Evolutionary conservation across 53 echinoderm and acorn worm species (phyloP).

Genomic region (Crossaster papposus): DNA sequence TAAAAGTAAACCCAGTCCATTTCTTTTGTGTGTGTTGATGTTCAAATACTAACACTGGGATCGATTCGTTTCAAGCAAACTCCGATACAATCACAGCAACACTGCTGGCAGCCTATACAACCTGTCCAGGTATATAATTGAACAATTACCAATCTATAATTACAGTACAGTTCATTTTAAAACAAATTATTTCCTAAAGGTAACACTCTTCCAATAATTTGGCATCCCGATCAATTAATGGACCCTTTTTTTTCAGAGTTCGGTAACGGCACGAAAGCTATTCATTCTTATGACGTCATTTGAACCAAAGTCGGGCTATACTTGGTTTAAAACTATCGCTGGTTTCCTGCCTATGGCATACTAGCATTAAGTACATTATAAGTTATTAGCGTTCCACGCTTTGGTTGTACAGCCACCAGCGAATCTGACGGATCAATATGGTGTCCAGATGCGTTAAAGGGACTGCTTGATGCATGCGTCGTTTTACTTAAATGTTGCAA

Average conservation of each 20-base stretch:
- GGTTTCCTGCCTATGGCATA: conserved; percentile 6
- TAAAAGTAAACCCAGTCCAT: too few species aligned
- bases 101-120: too few species aligned
- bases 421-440: conserved; percentile 5
- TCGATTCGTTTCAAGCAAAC: too few species aligned
- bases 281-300: conserved; percentile 35
- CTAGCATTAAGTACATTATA: conserved; percentile 42
- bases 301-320: neutral
- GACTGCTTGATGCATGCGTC: conserved; percentile 1
- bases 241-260: neutral
- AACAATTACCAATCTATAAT: neutral
- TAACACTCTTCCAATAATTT: neutral
- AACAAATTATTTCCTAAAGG: neutral
- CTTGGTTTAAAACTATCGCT: conserved; percentile 11
- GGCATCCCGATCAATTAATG: neutral
- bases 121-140: neutral
- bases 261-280: neutral
- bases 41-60: too few species aligned
- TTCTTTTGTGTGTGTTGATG: too few species aligned
- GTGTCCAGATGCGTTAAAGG: neutral
- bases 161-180: neutral
- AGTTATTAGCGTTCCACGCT: conserved; percentile 41
- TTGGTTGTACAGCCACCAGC: conserved; percentile 33
- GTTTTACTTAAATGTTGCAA: too few species aligned
- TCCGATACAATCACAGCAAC: too few species aligned